Evolutionary conservation across 2,113 vertebrate genomes (phyloP).

Genomic region (Azemiops feae): DNA sequence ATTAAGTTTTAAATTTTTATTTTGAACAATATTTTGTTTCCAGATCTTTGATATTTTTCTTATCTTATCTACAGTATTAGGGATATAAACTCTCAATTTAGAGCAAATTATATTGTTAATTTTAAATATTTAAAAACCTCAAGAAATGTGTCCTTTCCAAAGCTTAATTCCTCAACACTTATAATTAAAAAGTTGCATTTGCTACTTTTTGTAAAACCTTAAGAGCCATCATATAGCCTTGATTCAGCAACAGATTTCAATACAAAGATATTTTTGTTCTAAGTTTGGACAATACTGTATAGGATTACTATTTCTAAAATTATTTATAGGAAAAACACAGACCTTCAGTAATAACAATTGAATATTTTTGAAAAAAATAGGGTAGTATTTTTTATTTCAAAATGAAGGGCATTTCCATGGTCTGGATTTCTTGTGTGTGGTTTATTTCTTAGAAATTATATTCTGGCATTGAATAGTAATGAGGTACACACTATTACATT

Average conservation of each 20-base stretch:
- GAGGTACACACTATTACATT: neutral
- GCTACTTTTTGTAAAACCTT: neutral
- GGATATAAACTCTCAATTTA: neutral
- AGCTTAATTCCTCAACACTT: neutral
- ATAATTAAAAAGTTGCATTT: neutral
- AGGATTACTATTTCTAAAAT: neutral
- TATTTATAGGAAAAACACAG: neutral
- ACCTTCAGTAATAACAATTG: neutral
- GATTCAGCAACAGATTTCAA: neutral
- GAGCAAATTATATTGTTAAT: neutral
- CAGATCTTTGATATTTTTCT: neutral
- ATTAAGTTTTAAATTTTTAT: neutral
- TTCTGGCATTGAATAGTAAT: neutral
- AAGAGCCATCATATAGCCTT: neutral
- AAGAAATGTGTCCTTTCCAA: neutral
- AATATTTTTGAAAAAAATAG: neutral
- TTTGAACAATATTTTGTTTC: neutral
- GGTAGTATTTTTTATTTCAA: neutral
- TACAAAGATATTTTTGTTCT: neutral
- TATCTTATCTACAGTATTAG: neutral
- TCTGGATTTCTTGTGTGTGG: neutral
- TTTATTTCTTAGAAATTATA: neutral
- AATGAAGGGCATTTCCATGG: neutral
- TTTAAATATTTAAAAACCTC: neutral
- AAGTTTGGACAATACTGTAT: neutral